Base-by-base conservation (phyloP, 1,140 invertebrate species). In the Zaprionus camerounensis region DNA sequence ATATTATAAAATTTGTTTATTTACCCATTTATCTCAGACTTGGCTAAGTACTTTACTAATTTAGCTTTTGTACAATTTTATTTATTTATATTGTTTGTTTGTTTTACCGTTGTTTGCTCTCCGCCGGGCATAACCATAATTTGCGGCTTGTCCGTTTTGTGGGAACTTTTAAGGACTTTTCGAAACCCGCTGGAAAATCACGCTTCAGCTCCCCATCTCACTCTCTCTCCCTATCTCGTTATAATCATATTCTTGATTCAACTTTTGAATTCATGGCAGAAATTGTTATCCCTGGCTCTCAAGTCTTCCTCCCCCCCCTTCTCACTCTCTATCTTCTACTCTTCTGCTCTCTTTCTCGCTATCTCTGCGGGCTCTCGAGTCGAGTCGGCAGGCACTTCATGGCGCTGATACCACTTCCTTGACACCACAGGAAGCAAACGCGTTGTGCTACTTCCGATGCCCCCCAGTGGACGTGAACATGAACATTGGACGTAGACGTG, bases 401-500 rank as follows among this genome's bases (percentile, higher is more conserved):
- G 46, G 36, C 38, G 49, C 26, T 53, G 69, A 63, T 69, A 76
- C 78, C 85, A 79, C 81, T 88, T 87, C 82, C 82, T 78, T 75
- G 78, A 88, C 78, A 82, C 80, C 80, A 78, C 62, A 76, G 84
- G 84, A 87, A 76, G 82, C 28, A 38, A 81, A 49, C 76, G 82
- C 82, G 82, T 86, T 85, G 82, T 86, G 82, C 71, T 67, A 73
- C 82, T 69, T 85, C 82, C 82, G 74, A 41, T 85, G 70, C 70
- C 57, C 74, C 38, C 59, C 74, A 62, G 31, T 53, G 34, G 64
- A 20, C 44, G 56, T 24, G 9, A 36, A 44, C 20, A 46, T 26
- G 15, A 57, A 28, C 31, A 5, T 53, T 28, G 34, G 64, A 20
- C 44, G 56, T 26, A 5, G 24, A 44, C 22, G 44, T 15, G 41